phyloP scores from a whole-genome alignment of 2,113 vertebrate genomes.

The Phocoena phocoena region DNA sequence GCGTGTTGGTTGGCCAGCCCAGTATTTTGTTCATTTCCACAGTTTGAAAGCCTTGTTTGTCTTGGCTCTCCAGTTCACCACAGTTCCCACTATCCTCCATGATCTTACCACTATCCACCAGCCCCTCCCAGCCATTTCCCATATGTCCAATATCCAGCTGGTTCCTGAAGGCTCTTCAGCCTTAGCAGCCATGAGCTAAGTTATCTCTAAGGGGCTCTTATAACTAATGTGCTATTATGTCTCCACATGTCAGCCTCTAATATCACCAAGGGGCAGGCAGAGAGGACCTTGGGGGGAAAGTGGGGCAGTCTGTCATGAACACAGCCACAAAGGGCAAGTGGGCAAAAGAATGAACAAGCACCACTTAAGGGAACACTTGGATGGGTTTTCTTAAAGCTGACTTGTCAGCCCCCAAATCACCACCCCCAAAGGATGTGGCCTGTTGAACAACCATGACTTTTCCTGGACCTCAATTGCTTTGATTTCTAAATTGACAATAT shows the following conservation, averaged over 20 bases:
- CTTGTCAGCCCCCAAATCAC: not conserved
- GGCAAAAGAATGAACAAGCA: not conserved
- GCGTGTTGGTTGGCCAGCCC: not conserved
- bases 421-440: not conserved
- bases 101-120: not conserved
- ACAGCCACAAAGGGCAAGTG: not conserved
- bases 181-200: not conserved
- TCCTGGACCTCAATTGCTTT: slow-evolving; percentile 36
- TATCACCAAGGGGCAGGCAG: not conserved
- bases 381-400: slow-evolving; percentile 51
- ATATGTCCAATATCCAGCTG: not conserved
- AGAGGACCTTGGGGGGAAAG: not conserved
- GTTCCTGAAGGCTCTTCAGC: not conserved
- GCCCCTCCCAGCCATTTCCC: not conserved
- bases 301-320: not conserved
- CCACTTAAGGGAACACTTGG: not conserved
- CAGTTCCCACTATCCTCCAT: not conserved
- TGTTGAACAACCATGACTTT: not conserved
- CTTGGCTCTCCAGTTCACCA: not conserved
- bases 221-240: not conserved
- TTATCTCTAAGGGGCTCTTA: not conserved
- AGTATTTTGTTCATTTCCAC: not conserved
- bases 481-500: slow-evolving; percentile 41
- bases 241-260: not conserved
- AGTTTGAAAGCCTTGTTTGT: not conserved